A percentile compares a stretch with the other conserved stretches of the same genome.
Evolutionary conservation across 2,888 invertebrate species (phyloP).

Genomic region (Macrophya alboannulata): DNA sequence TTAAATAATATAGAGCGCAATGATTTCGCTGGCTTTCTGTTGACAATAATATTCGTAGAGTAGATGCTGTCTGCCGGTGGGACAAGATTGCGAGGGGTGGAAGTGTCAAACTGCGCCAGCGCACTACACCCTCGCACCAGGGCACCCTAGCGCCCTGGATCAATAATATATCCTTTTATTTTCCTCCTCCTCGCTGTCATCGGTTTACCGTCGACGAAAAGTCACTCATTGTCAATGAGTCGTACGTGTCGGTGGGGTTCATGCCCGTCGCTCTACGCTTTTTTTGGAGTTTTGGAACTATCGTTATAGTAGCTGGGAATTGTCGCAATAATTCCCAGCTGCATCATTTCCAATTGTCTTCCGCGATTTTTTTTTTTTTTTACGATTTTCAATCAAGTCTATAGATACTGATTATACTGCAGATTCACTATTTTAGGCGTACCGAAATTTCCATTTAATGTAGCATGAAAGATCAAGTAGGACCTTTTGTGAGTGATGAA

Average conservation of each 20-base stretch:
- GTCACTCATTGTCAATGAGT: background rate
- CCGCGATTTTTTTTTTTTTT: no score
- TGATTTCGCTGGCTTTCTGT: constrained; percentile 17
- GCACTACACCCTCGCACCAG: constrained; percentile 65
- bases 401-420: no score
- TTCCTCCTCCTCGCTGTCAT: background rate
- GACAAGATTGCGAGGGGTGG: constrained; percentile 28
- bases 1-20: background rate
- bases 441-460: no score
- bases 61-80: background rate
- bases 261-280: background rate
- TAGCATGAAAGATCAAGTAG: no score
- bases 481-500: no score
- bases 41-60: constrained; percentile 8
- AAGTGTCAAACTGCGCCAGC: constrained; percentile 46
- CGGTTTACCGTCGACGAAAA: background rate
- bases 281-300: no score
- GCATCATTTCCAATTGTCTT: no score
- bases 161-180: constrained; percentile 53
- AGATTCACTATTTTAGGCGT: no score
- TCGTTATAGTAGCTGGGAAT: no score
- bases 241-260: background rate
- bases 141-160: constrained; percentile 64
- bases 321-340: no score
- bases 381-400: no score